Evolutionary conservation across 2,113 vertebrate genomes (phyloP).

Genomic region (Crotalus helleri): DNA sequence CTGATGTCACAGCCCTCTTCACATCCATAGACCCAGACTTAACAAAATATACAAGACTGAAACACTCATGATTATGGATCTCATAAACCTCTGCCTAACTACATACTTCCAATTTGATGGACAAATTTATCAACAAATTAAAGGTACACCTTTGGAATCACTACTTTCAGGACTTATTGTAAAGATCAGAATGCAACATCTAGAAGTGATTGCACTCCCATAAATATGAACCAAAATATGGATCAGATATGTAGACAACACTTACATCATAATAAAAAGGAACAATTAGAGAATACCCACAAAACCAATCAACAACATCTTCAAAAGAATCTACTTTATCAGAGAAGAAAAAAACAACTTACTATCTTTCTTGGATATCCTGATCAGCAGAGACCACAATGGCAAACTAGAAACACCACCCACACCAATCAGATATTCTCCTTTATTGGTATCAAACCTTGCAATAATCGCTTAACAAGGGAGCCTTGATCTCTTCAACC

Average conservation of each 20-base stretch:
- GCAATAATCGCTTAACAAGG: not conserved
- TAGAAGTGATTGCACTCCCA: not conserved
- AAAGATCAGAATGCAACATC: not conserved
- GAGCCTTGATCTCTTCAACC: not conserved
- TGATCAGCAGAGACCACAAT: not conserved
- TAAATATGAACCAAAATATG: not conserved
- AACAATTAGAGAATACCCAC: not conserved
- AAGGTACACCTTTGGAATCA: not conserved
- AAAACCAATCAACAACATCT: not conserved
- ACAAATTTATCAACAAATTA: not conserved
- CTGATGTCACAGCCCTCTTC: not conserved
- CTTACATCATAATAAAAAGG: not conserved
- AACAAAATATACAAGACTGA: not conserved
- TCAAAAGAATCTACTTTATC: not conserved
- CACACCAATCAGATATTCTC: not conserved
- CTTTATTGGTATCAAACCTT: not conserved
- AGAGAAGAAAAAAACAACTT: not conserved
- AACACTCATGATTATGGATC: not conserved
- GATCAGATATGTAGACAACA: not conserved
- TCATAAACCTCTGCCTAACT: not conserved
- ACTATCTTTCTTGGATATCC: not conserved
- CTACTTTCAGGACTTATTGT: not conserved
- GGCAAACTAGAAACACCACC: not conserved
- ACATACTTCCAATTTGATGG: not conserved
- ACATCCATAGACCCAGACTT: not conserved